Evolutionary conservation across 2,888 invertebrate species (phyloP).

Genomic region (Brenthis hecate): DNA sequence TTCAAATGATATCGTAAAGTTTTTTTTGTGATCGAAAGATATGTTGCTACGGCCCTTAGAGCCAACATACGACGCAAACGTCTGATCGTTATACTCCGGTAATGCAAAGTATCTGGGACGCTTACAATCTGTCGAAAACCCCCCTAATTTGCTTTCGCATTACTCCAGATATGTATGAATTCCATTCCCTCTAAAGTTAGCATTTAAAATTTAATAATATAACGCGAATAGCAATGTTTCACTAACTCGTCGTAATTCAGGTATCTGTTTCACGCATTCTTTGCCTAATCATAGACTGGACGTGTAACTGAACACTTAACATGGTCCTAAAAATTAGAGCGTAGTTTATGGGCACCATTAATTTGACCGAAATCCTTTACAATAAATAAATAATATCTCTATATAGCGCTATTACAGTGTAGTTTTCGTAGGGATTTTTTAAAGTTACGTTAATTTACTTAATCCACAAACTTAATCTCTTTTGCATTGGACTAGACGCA

Average conservation of each 20-base stretch:
- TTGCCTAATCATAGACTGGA: slow-evolving; percentile 78
- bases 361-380: slow-evolving; percentile 55
- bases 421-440: slow-evolving; percentile 54
- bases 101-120: no score
- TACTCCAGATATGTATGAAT: slow-evolving; percentile 36
- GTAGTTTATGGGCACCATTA: slow-evolving; percentile 51
- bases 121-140: slow-evolving; percentile 4
- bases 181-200: slow-evolving; percentile 31
- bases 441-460: slow-evolving; percentile 64
- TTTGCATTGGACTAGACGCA: slow-evolving; percentile 81
- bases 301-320: slow-evolving; percentile 77
- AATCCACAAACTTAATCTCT: slow-evolving; percentile 77
- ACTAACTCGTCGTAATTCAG: slow-evolving; percentile 60
- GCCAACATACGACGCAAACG: slow-evolving; percentile 1
- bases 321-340: slow-evolving; percentile 67
- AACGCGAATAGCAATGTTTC: slow-evolving; percentile 31
- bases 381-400: slow-evolving; percentile 51
- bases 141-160: slow-evolving; percentile 3
- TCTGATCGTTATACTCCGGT: no score
- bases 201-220: slow-evolving; percentile 29
- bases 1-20: slow-evolving; percentile 58
- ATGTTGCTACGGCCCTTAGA: slow-evolving; percentile 48
- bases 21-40: slow-evolving; percentile 59
- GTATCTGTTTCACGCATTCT: slow-evolving; percentile 75
- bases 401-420: slow-evolving; percentile 40